phyloP scores from a whole-genome alignment of 2,113 vertebrate species.

The Circaetus cinerascens region DNA sequence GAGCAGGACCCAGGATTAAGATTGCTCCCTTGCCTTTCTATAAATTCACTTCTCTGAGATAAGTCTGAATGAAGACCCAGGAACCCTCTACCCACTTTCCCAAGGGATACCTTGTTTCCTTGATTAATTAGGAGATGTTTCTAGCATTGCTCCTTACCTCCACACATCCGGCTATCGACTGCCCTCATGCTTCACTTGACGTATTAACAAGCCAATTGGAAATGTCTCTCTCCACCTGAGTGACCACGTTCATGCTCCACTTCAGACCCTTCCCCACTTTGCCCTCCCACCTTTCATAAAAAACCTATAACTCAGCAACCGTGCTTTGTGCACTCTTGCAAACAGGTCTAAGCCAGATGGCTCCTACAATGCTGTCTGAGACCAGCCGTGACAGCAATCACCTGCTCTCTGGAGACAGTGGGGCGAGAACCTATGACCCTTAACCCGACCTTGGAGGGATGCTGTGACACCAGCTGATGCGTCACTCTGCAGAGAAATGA shows the following conservation, averaged over 20 bases:
- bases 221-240: background rate
- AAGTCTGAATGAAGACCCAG: background rate
- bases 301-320: rapidly evolving
- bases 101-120: background rate
- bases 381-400: background rate
- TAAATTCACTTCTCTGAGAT: background rate
- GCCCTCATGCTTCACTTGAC: background rate
- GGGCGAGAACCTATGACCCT: background rate
- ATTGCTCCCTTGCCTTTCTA: background rate
- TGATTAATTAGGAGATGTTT: background rate
- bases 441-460: background rate
- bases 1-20: background rate
- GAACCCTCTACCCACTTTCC: background rate
- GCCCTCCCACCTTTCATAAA: background rate
- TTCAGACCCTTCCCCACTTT: background rate
- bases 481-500: background rate
- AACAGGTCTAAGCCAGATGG: background rate
- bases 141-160: background rate
- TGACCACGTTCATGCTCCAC: background rate
- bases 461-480: background rate
- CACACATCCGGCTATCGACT: background rate
- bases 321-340: rapidly evolving
- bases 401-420: background rate
- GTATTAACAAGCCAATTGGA: background rate
- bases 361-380: background rate